Conservation (phyloP, 2,888 invertebrate genomes). For the Micoletzkya japonica region DNA sequence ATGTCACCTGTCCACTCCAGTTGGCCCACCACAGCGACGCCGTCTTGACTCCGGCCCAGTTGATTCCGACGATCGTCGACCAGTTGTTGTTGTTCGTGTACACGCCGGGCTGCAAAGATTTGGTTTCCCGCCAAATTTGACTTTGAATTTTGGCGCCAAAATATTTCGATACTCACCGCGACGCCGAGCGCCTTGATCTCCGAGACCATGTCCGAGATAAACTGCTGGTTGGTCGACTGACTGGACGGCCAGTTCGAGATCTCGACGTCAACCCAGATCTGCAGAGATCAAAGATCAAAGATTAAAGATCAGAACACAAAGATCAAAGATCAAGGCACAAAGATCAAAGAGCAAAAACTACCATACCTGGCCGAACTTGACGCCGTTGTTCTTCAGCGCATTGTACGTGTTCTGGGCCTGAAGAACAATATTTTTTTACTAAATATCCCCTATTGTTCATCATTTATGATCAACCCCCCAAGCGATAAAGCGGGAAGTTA, state of each 20-base stretch:
- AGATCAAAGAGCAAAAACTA: no score
- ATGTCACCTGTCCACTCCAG: slow-evolving; percentile 33
- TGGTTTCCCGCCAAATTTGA: no score
- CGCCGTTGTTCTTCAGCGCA: slow-evolving; percentile 29
- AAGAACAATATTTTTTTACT: no score
- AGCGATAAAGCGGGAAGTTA: no score
- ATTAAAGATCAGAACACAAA: no score
- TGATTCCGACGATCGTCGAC: slow-evolving; percentile 38
- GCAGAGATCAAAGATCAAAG: no score
- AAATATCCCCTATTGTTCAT: no score
- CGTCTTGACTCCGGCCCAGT: slow-evolving; percentile 34
- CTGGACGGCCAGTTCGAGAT: no score
- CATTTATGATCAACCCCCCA: background rate
- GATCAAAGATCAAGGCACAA: no score
- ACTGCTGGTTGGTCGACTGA: slow-evolving; percentile 34
- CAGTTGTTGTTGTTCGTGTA: slow-evolving; percentile 40
- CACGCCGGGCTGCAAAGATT: slow-evolving; percentile 32
- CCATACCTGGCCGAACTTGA: slow-evolving; percentile 40
- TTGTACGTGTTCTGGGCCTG: slow-evolving; percentile 27
- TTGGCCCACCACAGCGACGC: slow-evolving; percentile 43
- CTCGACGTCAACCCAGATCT: slow-evolving; percentile 43
- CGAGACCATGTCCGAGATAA: slow-evolving; percentile 35
- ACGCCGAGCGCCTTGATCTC: slow-evolving; percentile 21
- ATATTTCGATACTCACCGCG: slow-evolving; percentile 4
- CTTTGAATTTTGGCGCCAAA: no score